Base-by-base conservation (phyloP, 2,888 invertebrate species). In the Diarsia brunnea region DNA sequence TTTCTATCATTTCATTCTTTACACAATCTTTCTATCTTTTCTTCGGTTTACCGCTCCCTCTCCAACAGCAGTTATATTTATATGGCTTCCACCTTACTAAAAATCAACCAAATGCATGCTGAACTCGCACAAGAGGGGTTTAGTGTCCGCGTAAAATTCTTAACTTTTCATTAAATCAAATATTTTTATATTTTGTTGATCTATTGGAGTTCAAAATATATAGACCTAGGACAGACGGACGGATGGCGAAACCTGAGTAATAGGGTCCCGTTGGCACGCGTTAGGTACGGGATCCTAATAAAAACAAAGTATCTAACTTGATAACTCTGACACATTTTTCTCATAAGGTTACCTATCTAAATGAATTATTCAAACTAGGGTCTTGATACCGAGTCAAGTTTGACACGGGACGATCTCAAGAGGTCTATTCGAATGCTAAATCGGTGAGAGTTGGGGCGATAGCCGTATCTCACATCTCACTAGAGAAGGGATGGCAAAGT, bases 341-440 rank as follows among this genome's bases (percentile, higher is more conserved):
- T 69, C 51, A 53, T 47, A 65, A 65, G 27, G 55, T 75, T 67
- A 69, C 45, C n/a, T 43, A 8, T 43, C 10, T 51, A 12, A 75
- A 82, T 78, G 49, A 83, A 76, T 86, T 63, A 79, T 84, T 86
- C 84, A 82, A 78, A 73, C 31, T 71, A 4, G 60, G 64, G 68
- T 45, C 68, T 27, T n/a, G 58, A 63, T 73, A 63, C 43, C 14
- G 16, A 69, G 24, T 69, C 61, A 68, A 69, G 43, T 77, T 82
- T 73, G 75, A 73, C 81, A 51, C 16, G 49, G 65, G 66, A 19
- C 53, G 27, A 66, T 73, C 78, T 74, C 80, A 38, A 63, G 61
- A 70, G 75, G 27, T 11, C 71, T 58, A 63, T 67, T 63, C 60
- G 31, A 78, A 67, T 68, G 47, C 11, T 53, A 55, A 68, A 24